Base-by-base conservation (phyloP, 2,888 invertebrate genomes). In the Neoaliturus tenellus region DNA sequence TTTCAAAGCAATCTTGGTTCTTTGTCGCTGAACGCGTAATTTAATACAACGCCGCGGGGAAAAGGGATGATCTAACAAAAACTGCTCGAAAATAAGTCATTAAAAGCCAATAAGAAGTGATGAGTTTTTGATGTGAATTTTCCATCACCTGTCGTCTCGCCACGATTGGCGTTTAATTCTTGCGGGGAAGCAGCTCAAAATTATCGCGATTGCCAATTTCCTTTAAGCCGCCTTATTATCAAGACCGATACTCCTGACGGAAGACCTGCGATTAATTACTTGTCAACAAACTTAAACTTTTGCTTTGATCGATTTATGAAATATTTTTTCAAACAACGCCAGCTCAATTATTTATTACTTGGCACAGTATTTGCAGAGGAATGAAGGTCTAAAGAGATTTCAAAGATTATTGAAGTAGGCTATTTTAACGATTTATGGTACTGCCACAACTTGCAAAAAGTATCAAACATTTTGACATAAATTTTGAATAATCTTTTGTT, bases 61-160 rank as follows among this genome's bases (percentile, higher is more conserved):
- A 78, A 48, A 73, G 48, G 81, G 81, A 35, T 78, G 84, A 84
- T 84, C 75, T 62, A 23, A 82, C 80, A 82, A 84, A 84, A 84
- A 84, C 82, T 73, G 69, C 80, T 73, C 67, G 67, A 51, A 82
- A 84, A 84, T 82, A 82, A 82, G 84, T 82, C 85, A 85, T 85
- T 85, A 85, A 85, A 85, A 84, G 84, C 85, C 85, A 85, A 85
- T 85, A 84, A 85, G 85, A 73, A 84, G 69, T 84, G 85, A 85
- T 85, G 85, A 84, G 85, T 83, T 85, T 85, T 84, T 85, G 85
- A 85, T 85, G 84, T 67, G 84, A 84, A 84, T 84, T 82, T 84
- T 78, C 84, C 67, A 78, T 78, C 78, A 78, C 78, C 78, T 78
- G 78, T 31, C 75, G 5, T 73, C 55, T 41, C 28, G 55, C 48